Evolutionary conservation across 2,797 vertebrate species (phyloP), one percentile per base, ranked within the genome.

Genomic region (Pantherophis vulpinus): DNA sequence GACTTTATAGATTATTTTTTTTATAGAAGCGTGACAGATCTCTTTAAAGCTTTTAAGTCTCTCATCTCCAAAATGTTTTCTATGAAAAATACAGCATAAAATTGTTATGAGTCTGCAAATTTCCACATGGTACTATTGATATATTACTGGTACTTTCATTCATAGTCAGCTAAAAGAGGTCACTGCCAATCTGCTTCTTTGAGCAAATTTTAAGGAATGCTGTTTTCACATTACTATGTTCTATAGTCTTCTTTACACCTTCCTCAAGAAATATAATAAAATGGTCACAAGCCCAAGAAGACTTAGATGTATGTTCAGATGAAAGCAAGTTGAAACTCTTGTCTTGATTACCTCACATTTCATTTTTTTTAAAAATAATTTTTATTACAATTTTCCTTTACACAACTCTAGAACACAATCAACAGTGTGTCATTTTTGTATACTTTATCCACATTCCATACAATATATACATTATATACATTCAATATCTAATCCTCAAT

Each of bases 1-100:
- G 79, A 96, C 94, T 96, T 86, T 93, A 93, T 58, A 96, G 91
- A 61, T 95, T 96, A 91, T 90, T 93, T 55, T 20, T 51, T 54
- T 55, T 90, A 42, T 37, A 93, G 95, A 87, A 86, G 0, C 87
- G 12, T 86, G 91, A 13, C 94, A 96, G 96, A 95, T n/a, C 87
- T 96, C 96, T 61, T 97, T 97, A 93, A 96, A 13, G 14, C 59
- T 91, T 90, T 92, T 42, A 51, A 58, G 27, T 32, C 16, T 32
- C 4, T 70, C 12, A 2, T 88, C n/a, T 83, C 58, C 94, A 83
- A 95, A 94, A 94, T 95, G 11, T 87, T 29, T 9, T 63, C 96
- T 10, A 23, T 27, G 11, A 88, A 63, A 87, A 32, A 56, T 95
- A 54, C 51, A 54, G 51, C 51, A 54, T 54, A 93, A 96, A 90